These are phyloP conservation scores for Cyprinella venusta DNA, from an alignment of 2,797 vertebrate genomes.

Conservation along the genomic window DNA sequence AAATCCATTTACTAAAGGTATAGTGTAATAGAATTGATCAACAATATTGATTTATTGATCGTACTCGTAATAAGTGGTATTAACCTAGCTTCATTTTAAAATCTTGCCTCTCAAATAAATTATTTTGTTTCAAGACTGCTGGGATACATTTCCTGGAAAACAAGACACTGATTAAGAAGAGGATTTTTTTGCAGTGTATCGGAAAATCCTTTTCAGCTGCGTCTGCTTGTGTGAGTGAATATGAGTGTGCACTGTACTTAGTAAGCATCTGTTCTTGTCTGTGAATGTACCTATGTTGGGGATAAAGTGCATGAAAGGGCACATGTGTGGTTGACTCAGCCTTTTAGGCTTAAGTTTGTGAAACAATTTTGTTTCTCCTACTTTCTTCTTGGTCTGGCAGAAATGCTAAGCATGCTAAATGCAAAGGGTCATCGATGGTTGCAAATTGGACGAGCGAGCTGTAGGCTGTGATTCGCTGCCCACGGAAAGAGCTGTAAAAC, in stretches of 20 bases:
- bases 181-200: constrained; percentile 15
- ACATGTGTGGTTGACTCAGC: constrained; percentile 53
- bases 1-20: neutral
- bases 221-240: constrained; percentile 28
- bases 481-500: constrained; percentile 34
- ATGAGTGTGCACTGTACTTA: neutral
- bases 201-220: constrained; percentile 19
- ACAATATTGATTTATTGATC: neutral
- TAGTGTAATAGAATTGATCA: neutral
- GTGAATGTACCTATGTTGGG: constrained; percentile 45
- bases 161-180: constrained; percentile 26
- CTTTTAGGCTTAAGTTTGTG: constrained; percentile 27
- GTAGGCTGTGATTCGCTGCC: constrained; percentile 36
- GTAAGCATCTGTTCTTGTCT: constrained; percentile 36
- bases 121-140: neutral
- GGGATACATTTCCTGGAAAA: constrained; percentile 26
- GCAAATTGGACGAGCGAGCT: constrained; percentile 23
- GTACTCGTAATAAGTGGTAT: neutral
- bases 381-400: neutral
- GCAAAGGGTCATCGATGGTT: constrained; percentile 25
- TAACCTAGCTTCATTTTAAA: neutral
- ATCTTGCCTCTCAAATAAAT: constrained; percentile 10
- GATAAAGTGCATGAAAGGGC: constrained; percentile 41
- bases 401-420: constrained; percentile 43
- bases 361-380: constrained; percentile 7